phyloP scores from a whole-genome alignment of 1,140 invertebrate species.

The Capitella teleta region DNA sequence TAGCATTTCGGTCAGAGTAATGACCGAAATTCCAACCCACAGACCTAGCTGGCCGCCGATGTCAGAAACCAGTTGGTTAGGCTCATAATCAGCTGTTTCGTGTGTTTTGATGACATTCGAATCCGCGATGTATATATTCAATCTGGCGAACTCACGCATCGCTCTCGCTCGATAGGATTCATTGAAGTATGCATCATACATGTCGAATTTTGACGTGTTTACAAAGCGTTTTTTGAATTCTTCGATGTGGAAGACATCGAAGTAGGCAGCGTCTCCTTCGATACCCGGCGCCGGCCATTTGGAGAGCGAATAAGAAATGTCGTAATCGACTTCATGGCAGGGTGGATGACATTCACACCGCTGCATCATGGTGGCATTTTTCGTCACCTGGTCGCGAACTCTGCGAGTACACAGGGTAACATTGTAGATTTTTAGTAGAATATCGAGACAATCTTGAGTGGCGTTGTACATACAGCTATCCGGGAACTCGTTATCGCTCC shows the following conservation, averaged over 20 bases:
- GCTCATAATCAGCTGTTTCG: constrained; percentile 7
- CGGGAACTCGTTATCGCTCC: constrained; percentile 3
- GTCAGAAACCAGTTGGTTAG: constrained; percentile 10
- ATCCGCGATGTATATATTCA: constrained; percentile 12
- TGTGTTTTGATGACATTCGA: constrained; percentile 9
- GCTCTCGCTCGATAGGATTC: not conserved
- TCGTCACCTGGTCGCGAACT: not conserved
- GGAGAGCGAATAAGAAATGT: constrained; percentile 7
- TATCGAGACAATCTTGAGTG: constrained; percentile 3
- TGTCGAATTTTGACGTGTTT: constrained; percentile 6
- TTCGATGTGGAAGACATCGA: constrained; percentile 11
- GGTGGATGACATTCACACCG: constrained; percentile 6
- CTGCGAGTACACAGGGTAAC: constrained; percentile 6
- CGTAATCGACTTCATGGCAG: constrained; percentile 8
- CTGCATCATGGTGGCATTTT: constrained; percentile 4
- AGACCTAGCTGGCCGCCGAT: constrained; percentile 13
- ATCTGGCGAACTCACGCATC: constrained; percentile 9
- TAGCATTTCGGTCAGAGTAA: constrained; percentile 9
- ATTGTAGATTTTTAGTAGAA: not conserved
- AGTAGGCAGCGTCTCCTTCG: constrained; percentile 12
- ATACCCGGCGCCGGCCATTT: constrained; percentile 10
- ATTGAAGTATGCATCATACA: constrained; percentile 5
- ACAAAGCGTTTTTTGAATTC: constrained; percentile 7
- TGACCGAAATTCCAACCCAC: constrained; percentile 11
- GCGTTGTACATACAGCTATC: constrained; percentile 7